Percentiles rank a stretch among this genome's conserved stretches.
Evolutionary conservation across 2,888 invertebrate species (phyloP).

Genomic region (Trilocha varians): DNA sequence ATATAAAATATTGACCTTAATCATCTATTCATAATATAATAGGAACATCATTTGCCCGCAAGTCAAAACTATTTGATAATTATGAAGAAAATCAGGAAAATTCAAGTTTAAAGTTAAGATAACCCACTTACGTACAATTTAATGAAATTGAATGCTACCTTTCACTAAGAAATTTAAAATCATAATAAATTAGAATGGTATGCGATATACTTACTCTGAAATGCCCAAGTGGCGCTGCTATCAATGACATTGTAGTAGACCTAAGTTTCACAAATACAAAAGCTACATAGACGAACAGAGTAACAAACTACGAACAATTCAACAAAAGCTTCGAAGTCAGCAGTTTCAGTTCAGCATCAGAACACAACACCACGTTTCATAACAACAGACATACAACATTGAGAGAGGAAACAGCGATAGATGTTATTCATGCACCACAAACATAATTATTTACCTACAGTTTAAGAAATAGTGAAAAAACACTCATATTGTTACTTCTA

Average conservation of each 20-base stretch:
- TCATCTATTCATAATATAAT: too few species aligned
- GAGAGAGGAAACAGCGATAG: slow-evolving; percentile 45
- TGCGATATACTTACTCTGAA: slow-evolving; percentile 34
- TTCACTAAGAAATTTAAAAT: too few species aligned
- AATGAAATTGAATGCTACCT: too few species aligned
- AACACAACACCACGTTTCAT: slow-evolving; percentile 65
- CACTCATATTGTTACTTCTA: background rate
- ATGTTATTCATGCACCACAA: slow-evolving; percentile 73
- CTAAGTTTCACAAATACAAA: slow-evolving; percentile 7
- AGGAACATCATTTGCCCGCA: too few species aligned
- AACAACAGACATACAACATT: slow-evolving; percentile 35
- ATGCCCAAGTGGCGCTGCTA: slow-evolving; percentile 37
- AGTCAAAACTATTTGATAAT: too few species aligned
- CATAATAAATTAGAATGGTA: slow-evolving; percentile 5
- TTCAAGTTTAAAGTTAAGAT: too few species aligned
- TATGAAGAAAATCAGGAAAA: too few species aligned
- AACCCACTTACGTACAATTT: too few species aligned
- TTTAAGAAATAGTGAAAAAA: slow-evolving; percentile 7
- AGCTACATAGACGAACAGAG: slow-evolving; percentile 14
- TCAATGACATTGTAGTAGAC: slow-evolving; percentile 27
- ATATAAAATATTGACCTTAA: too few species aligned
- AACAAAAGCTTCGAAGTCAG: slow-evolving; percentile 50
- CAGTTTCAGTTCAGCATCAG: slow-evolving; percentile 32
- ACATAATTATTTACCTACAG: slow-evolving; percentile 26
- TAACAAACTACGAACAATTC: slow-evolving; percentile 26